Percentiles rank a stretch among this genome's conserved stretches.
phyloP scores from a whole-genome alignment of 2,797 vertebrate species.

The Coilia nasus region DNA sequence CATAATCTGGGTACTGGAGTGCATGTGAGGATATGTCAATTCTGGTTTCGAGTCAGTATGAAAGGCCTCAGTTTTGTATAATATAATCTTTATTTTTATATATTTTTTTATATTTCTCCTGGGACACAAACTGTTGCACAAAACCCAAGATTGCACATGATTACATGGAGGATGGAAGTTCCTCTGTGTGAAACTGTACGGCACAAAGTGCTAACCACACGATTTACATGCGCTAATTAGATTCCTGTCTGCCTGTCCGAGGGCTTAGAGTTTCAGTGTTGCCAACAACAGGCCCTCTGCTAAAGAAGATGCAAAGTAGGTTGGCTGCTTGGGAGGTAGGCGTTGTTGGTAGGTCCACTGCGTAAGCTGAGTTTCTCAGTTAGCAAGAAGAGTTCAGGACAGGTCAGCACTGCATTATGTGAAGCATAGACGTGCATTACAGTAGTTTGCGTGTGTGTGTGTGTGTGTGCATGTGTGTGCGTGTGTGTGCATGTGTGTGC shows the following conservation, averaged over 20 bases:
- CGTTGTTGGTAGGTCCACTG: neutral
- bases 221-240: neutral
- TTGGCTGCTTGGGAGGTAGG: neutral
- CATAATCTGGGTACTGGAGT: no score
- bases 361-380: constrained; percentile 30
- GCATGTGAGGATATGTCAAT: no score
- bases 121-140: no score
- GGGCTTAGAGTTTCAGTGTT: neutral
- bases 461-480: neutral
- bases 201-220: neutral
- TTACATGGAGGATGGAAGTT: no score
- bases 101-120: no score
- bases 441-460: neutral
- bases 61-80: no score
- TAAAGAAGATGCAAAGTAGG: neutral
- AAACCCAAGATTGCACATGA: no score
- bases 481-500: neutral
- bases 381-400: constrained; percentile 23
- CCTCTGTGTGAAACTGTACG: no score
- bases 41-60: no score
- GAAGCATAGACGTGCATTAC: neutral
- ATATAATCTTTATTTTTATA: no score
- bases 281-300: no score
- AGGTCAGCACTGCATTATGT: constrained; percentile 31
- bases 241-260: neutral